Evolutionary conservation across 1,140 invertebrate genomes (phyloP).

Genomic region (Solenopsis invicta): DNA sequence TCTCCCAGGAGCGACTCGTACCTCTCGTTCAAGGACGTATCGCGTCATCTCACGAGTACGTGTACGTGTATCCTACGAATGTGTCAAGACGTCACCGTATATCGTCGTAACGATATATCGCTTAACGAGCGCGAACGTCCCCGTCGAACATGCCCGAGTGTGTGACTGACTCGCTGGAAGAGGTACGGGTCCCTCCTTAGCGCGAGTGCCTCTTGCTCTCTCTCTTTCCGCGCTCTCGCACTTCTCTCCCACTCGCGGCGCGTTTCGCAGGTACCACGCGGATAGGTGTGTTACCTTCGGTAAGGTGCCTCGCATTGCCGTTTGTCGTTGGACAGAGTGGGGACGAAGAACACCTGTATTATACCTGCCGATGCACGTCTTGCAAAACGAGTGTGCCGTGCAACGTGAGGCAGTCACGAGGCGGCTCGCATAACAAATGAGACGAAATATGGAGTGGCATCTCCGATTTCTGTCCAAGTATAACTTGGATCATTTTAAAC

Average conservation of each 20-base stretch:
- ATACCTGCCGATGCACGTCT: slow-evolving; percentile 42
- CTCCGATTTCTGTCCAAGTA: not conserved
- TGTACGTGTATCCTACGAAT: not conserved
- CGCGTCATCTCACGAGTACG: not conserved
- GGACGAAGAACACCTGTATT: slow-evolving; percentile 32
- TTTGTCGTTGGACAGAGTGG: slow-evolving; percentile 68
- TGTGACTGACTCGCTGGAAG: slow-evolving; percentile 74
- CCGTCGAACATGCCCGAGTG: slow-evolving; percentile 71
- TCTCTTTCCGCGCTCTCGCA: slow-evolving; percentile 64
- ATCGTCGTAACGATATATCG: slow-evolving; percentile 7
- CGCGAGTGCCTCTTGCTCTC: slow-evolving; percentile 67
- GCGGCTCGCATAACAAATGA: not conserved
- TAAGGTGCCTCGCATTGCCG: slow-evolving; percentile 71
- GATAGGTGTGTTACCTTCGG: slow-evolving; percentile 68
- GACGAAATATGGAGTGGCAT: not conserved
- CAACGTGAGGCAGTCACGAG: slow-evolving; percentile 11
- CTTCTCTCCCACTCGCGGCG: slow-evolving; percentile 59
- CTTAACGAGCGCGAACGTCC: slow-evolving; percentile 59
- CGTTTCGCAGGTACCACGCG: slow-evolving; percentile 62
- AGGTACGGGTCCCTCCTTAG: slow-evolving; percentile 69
- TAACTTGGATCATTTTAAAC: not conserved
- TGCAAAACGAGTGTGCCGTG: not conserved
- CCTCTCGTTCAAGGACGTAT: slow-evolving; percentile 11
- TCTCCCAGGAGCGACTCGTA: not conserved
- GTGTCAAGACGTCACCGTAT: not conserved